Conservation (phyloP, 23 tunicate species). For the Aplidium turbinatum region DNA sequence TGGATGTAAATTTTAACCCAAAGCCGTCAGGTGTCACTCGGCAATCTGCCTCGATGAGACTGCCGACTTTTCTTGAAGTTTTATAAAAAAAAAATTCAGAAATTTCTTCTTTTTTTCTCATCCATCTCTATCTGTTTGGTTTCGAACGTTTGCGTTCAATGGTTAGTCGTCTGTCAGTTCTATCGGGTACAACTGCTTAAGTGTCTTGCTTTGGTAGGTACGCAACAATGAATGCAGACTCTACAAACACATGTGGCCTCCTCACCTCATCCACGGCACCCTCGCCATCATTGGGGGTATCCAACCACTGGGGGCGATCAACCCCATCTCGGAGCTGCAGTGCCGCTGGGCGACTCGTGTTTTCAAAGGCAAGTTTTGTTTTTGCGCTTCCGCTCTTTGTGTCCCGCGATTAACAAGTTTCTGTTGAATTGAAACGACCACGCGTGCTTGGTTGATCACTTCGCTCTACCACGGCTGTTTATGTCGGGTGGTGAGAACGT, state of each 20-base stretch:
- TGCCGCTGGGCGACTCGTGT: conserved; percentile 77
- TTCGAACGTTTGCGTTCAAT: neutral
- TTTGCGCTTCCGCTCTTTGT: neutral
- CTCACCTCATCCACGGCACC: conserved; percentile 17
- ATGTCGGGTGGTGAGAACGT: no score
- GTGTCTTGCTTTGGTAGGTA: conserved; percentile 46
- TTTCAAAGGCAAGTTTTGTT: conserved; percentile 50
- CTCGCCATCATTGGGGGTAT: conserved; percentile 71
- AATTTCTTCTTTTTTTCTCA: neutral
- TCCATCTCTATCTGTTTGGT: neutral
- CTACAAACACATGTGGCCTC: conserved; percentile 73
- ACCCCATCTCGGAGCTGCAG: conserved; percentile 80
- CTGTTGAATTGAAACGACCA: no score
- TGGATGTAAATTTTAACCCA: no score
- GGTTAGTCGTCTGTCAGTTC: neutral
- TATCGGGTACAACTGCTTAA: neutral
- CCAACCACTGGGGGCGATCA: conserved; percentile 78
- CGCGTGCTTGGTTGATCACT: no score
- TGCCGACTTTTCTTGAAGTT: no score
- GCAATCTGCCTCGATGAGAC: no score
- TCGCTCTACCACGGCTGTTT: no score
- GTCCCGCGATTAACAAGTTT: no score
- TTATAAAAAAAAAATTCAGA: no score
- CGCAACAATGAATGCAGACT: conserved; percentile 29
- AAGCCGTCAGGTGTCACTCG: no score